Percentiles rank a stretch among this genome's conserved stretches.
Conservation (phyloP, 1,140 invertebrate species). For the Battus philenor region DNA sequence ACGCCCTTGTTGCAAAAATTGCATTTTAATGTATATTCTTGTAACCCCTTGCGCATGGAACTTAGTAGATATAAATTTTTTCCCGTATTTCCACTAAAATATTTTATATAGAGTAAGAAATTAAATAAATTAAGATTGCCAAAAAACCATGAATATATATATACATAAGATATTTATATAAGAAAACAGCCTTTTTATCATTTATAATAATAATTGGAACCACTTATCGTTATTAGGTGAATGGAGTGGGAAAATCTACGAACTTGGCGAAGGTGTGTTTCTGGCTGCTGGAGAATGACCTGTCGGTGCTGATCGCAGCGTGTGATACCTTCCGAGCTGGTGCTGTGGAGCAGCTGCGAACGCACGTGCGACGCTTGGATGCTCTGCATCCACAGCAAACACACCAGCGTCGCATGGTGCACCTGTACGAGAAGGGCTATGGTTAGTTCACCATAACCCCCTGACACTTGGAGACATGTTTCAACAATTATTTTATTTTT, state of each 20-base stretch:
- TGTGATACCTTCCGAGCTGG: slow-evolving; percentile 99
- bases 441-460: slow-evolving; percentile 70
- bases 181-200: too few relatives aligned
- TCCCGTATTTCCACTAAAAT: too few relatives aligned
- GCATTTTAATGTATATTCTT: too few relatives aligned
- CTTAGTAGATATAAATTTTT: too few relatives aligned
- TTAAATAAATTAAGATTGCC: too few relatives aligned
- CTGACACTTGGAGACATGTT: not conserved
- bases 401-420: slow-evolving; percentile 88
- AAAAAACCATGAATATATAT: too few relatives aligned
- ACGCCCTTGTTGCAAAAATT: too few relatives aligned
- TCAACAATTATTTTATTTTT: not conserved
- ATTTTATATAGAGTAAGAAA: too few relatives aligned
- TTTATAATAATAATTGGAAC: too few relatives aligned
- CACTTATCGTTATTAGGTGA: too few relatives aligned
- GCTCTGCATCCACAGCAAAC: slow-evolving; percentile 91
- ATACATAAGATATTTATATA: too few relatives aligned
- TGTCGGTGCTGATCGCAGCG: slow-evolving; percentile 97
- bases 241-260: slow-evolving; percentile 99
- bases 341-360: slow-evolving; percentile 98
- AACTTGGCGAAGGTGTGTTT: slow-evolving; percentile 99
- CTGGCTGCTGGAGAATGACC: slow-evolving; percentile 99
- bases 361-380: slow-evolving; percentile 95
- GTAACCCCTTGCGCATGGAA: too few relatives aligned
- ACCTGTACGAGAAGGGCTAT: slow-evolving; percentile 98